Evolutionary conservation across 64 coral and sea anemone species (phyloP), one percentile per base, ranked within the genome.

Genomic region (Dendronephthya gigantea): DNA sequence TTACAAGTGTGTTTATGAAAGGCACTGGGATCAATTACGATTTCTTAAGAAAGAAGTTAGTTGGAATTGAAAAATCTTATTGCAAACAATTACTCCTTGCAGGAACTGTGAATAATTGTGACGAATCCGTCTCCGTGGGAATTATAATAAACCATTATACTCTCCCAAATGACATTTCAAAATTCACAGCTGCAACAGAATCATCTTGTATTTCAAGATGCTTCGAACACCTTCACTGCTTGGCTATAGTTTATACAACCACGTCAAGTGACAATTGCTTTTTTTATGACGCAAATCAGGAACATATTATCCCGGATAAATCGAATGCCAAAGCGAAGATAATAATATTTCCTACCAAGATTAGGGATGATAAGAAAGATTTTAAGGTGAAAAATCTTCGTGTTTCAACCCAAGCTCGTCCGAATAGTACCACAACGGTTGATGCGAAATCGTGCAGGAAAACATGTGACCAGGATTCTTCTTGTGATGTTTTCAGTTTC

Each of bases 401-500:
- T 66, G 58, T 66, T 2, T 66, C 58, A 15, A 66, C 58, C 58
- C 19, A 66, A 66, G 58, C 58, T 15, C 58, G 58, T 15, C 58
- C 58, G 3, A 15, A 66, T 15, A 66, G 58, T 66, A 66, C 6
- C 58, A 66, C 2, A 66, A 66, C 58, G 58, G 58, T 66, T 66
- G 58, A 66, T 66, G 58, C 58, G 58, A 2, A 66, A 66, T 66
- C 58, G 5, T 66, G 58, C 58, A 66, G 14, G 14, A 66, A 66
- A 30, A 5, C 58, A 6, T 66, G 58, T 66, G 6, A 7, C 58
- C 58, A 66, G 14, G 58, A 66, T 66, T 6, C 58, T 66, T 66
- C 58, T 15, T 66, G 58, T 66, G 58, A 66, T 66, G 58, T 66
- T 66, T 66, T 66, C 58, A 66, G 14, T 66, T 66, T 66, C 58